Evolutionary conservation across 2,888 invertebrate genomes (phyloP).

Genomic region (Lagria hirta): DNA sequence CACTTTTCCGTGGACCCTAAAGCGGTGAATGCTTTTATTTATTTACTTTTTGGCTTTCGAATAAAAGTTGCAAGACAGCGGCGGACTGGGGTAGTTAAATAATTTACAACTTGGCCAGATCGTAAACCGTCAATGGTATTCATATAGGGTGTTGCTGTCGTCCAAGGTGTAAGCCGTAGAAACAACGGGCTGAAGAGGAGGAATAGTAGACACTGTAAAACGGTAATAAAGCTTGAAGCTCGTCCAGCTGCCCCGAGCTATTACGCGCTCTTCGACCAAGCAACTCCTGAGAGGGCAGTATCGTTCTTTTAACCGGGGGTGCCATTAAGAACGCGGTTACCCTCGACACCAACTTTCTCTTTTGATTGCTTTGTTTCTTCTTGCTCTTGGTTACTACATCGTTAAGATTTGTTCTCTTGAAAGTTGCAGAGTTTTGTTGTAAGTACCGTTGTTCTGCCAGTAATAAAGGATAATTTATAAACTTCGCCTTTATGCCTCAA

Average conservation of each 20-base stretch:
- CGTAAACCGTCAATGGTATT: slow-evolving; percentile 20
- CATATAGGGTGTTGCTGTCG: slow-evolving; percentile 23
- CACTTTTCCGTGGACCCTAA: too few relatives aligned
- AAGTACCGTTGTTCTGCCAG: slow-evolving; percentile 39
- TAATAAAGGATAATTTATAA: slow-evolving; percentile 44
- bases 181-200: too few relatives aligned
- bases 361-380: slow-evolving; percentile 43
- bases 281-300: slow-evolving; percentile 38
- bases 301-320: slow-evolving; percentile 39
- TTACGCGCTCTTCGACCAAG: slow-evolving; percentile 35
- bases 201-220: slow-evolving; percentile 33
- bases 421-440: slow-evolving; percentile 37
- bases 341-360: slow-evolving; percentile 41
- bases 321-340: slow-evolving; percentile 41
- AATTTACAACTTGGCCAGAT: slow-evolving; percentile 19
- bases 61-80: too few relatives aligned
- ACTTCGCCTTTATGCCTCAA: slow-evolving; percentile 37
- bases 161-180: slow-evolving; percentile 28
- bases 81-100: slow-evolving; percentile 22
- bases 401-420: slow-evolving; percentile 39
- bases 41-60: too few relatives aligned
- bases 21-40: too few relatives aligned
- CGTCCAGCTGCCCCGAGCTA: slow-evolving; percentile 29
- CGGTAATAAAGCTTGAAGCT: slow-evolving; percentile 34
- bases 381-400: slow-evolving; percentile 39